Base-by-base conservation (phyloP, 2,113 vertebrate species). In the Gnathonemus longibarbis region DNA sequence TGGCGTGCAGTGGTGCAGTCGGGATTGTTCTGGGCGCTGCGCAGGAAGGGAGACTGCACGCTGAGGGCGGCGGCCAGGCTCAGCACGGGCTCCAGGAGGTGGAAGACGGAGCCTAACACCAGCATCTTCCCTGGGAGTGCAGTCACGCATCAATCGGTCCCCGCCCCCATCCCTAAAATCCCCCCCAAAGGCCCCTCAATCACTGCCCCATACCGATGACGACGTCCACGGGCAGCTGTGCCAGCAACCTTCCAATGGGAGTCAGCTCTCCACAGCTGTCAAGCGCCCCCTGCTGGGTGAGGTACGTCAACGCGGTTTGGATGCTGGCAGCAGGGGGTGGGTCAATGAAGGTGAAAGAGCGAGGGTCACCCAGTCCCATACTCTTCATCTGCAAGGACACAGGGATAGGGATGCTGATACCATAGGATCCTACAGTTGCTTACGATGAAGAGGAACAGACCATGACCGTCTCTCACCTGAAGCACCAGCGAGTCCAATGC, bases 221-320 rank as follows among this genome's bases (percentile, higher is more conserved):
- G 21, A 99, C 97, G 0, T 99, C 98, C 31, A 99, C 98, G 0
- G 98, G 98, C 11, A 99, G 94, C 89, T 97, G 96, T 48, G 98
- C 96, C 94, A 99, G 92, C 77, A 99, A 92, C 27, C 90, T 95
- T 35, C 98, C 98, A 0, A 99, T 97, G 13, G 96, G 95, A 0
- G 97, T 98, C 91, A 98, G 95, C 27, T 96, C 93, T 89, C 96
- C 95, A 0, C 84, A 90, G 3, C 88, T 31, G 21, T 98, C 97
- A 84, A 99, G 93, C 0, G 98, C 98, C 0, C 98, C 98, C 93
- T 99, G 98, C 9, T 97, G 96, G 90, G 91, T 95, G 53, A 99
- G 96, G 90, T 98, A 99, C 0, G 93, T 92, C 86, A 99, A 89
- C 0, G 98, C 97, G 0, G 95, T 97, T 93, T 98, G 97, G 94